A percentile compares a stretch with the other conserved stretches of the same genome.
Evolutionary conservation across 1,140 invertebrate genomes (phyloP).

Genomic region (Hirudo medicinalis): DNA sequence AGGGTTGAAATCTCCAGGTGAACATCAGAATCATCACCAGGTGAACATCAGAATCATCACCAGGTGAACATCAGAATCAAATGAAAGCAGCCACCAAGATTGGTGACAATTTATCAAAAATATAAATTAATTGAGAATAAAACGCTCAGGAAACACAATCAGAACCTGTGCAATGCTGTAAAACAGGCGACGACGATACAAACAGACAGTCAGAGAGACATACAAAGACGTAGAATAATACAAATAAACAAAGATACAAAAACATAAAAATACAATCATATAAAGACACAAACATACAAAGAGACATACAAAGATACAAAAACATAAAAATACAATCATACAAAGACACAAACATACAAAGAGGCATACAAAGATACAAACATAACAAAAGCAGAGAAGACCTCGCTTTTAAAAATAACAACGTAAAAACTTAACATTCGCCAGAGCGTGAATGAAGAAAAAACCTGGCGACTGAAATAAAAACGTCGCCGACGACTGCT

Average conservation of each 20-base stretch:
- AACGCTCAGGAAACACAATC: neutral
- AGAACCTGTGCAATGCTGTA: neutral
- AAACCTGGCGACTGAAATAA: neutral
- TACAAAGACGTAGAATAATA: no score
- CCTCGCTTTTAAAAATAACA: neutral
- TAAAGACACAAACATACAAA: neutral
- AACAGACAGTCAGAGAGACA: neutral
- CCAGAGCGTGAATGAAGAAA: neutral
- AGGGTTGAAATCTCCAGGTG: no score
- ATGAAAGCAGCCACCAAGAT: neutral
- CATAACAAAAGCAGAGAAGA: neutral
- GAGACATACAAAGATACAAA: neutral
- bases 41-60: no score
- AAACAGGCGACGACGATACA: neutral
- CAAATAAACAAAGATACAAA: no score
- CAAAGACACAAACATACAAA: constrained; percentile 1
- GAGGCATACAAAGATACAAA: neutral
- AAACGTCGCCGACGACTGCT: neutral
- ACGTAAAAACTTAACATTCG: neutral
- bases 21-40: no score
- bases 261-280: neutral
- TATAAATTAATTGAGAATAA: neutral
- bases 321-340: no score
- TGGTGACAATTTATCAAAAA: neutral
- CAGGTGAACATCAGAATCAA: no score